Evolutionary conservation across 2,113 vertebrate species (phyloP), one percentile per base, ranked within the genome.

Genomic region (Catharus minimus): DNA sequence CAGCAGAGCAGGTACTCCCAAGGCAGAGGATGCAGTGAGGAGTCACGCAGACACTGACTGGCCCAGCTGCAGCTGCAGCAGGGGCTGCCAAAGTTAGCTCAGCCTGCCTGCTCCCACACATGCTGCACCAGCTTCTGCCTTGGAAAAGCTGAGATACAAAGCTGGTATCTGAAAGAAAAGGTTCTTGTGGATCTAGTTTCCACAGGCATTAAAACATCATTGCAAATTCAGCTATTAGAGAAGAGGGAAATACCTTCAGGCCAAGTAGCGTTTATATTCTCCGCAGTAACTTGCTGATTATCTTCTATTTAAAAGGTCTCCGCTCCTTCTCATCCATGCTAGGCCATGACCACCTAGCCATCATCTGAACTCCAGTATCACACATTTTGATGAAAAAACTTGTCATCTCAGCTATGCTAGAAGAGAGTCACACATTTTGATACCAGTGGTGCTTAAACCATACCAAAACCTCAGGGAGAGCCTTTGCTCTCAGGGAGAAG

Each of bases 31-130:
- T 5, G 20, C 28, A 43, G 20, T 0, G 1, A 53, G 46, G 18
- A 33, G 23, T 57, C 9, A 3, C 0, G 2, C 44, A 33, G 38
- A 58, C 52, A 28, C 32, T 1, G 0, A 10, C 6, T 2, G 1
- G 32, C 33, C 65, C 30, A 1, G 0, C 38, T 58, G 60, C 30
- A 58, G 61, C 39, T 74, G 52, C 1, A 1, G 39, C 2, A 0
- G 10, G 9, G 20, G 47, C 57, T 56, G 58, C 67, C 47, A 49
- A 75, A 75, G 27, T 10, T 7, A 26, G 50, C 58, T 44, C 50
- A 61, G 75, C 36, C 72, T 27, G n/a, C 19, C 4, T n/a, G 50
- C 52, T 80, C 46, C 52, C 68, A 80, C 39, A 44, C 44, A 57
- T 5, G 0, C 46, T 21, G 2, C 3, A 0, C 6, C 20, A 39